phyloP scores from a whole-genome alignment of 2,888 invertebrate genomes.

The Tiliacea aurago region DNA sequence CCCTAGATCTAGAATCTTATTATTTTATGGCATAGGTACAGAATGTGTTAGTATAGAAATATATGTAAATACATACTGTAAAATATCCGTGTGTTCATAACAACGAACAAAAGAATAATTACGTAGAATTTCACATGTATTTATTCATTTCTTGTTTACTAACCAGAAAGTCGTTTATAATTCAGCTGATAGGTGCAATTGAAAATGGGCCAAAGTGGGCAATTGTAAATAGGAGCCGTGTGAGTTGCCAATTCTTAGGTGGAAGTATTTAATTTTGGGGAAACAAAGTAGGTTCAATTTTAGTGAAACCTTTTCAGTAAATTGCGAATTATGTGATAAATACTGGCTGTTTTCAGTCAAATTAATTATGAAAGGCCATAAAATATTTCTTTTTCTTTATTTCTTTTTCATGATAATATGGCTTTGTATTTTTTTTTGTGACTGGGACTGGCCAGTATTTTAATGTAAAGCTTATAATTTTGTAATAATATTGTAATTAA shows the following conservation, averaged over 20 bases:
- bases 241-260: slow-evolving; percentile 32
- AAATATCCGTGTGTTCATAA: not conserved
- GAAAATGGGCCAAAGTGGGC: slow-evolving; percentile 38
- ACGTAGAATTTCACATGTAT: not conserved
- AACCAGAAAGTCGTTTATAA: slow-evolving; percentile 9
- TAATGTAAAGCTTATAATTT: not conserved
- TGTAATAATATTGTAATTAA: not conserved
- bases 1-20: not conserved
- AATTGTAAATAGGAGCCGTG: slow-evolving; percentile 15
- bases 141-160: not conserved
- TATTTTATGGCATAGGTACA: not conserved
- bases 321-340: not conserved
- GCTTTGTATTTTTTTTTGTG: too few species aligned
- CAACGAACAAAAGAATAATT: not conserved
- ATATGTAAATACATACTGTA: not conserved
- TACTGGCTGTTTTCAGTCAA: not conserved
- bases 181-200: slow-evolving; percentile 31
- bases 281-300: not conserved
- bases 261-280: not conserved
- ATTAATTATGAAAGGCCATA: not conserved
- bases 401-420: not conserved
- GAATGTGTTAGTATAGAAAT: not conserved
- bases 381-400: not conserved
- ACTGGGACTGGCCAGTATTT: not conserved
- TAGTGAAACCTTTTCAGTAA: not conserved